Evolutionary conservation across 2,797 vertebrate genomes (phyloP), one percentile per base, ranked within the genome.

Genomic region (Galago senegalensis): DNA sequence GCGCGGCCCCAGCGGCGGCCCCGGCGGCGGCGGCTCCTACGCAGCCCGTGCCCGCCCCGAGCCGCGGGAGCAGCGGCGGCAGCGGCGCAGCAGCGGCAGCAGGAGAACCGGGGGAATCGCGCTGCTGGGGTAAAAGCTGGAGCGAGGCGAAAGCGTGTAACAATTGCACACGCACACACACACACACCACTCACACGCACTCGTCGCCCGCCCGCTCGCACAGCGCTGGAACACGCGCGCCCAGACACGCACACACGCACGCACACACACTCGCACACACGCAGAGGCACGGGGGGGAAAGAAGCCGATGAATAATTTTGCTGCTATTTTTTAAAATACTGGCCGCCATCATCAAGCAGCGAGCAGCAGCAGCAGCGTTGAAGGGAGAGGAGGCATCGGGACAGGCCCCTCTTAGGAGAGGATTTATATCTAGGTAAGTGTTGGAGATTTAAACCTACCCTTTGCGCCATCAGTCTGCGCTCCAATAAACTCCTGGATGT

Each of bases 401-500:
- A 98, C 98, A 99, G 99, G 99, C 99, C 99, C 99, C 98, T 98
- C 98, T 99, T 97, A 99, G 98, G 98, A 99, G 98, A 99, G 99
- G 99, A 98, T 99, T 99, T 99, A 99, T 99, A 99, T 99, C 99
- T 99, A 99, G 99, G 99, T 99, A 99, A 99, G 98, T 99, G 98
- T 98, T 99, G 99, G 99, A 99, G 99, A 99, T 99, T 99, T 99
- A 99, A 99, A 99, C 99, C 99, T 99, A 99, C 99, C 99, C 99
- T 99, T 99, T 99, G 99, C 99, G 99, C 99, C 99, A 99, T 99
- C 99, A 99, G 99, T 99, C 99, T 99, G 99, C 99, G 99, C 99
- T 99, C 99, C 99, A 99, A 99, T 99, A 99, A 99, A 99, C 99
- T 99, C 99, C 99, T 99, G 99, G 99, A 99, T 99, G 99, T 99